Conservation (phyloP, 2,797 vertebrate species). For the Gadopsis marmoratus region DNA sequence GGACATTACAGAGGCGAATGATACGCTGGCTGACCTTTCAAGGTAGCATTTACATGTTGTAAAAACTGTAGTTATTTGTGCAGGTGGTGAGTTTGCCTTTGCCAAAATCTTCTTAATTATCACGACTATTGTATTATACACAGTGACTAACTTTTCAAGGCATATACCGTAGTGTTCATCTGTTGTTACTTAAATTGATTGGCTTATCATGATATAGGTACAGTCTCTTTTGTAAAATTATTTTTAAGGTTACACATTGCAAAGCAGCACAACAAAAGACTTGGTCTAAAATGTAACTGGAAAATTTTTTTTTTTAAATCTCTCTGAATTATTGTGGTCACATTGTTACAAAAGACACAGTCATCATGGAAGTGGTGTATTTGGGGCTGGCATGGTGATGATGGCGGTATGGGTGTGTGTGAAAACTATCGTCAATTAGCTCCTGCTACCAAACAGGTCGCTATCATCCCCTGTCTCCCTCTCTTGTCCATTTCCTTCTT, state of each 20-base stretch:
- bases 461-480: not conserved
- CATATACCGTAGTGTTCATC: not conserved
- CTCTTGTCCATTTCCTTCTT: constrained; percentile 13
- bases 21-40: not conserved
- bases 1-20: not conserved
- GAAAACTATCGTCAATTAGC: constrained; percentile 33
- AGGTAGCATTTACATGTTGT: not conserved
- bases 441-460: constrained; percentile 25
- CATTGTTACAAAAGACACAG: not conserved
- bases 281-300: too few species aligned
- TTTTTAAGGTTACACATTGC: not conserved
- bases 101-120: not conserved
- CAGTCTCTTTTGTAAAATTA: not conserved
- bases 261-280: too few species aligned
- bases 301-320: too few species aligned
- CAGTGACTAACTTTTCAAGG: not conserved
- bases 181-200: not conserved
- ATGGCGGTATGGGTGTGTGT: not conserved
- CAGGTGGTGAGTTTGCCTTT: not conserved
- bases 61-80: not conserved
- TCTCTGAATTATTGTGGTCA: not conserved
- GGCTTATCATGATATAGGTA: not conserved
- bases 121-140: not conserved
- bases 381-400: not conserved
- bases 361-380: not conserved